A percentile compares a stretch with the other conserved stretches of the same genome.
Conservation (phyloP, 2,888 invertebrate genomes). For the Mactromeris polynyma region DNA sequence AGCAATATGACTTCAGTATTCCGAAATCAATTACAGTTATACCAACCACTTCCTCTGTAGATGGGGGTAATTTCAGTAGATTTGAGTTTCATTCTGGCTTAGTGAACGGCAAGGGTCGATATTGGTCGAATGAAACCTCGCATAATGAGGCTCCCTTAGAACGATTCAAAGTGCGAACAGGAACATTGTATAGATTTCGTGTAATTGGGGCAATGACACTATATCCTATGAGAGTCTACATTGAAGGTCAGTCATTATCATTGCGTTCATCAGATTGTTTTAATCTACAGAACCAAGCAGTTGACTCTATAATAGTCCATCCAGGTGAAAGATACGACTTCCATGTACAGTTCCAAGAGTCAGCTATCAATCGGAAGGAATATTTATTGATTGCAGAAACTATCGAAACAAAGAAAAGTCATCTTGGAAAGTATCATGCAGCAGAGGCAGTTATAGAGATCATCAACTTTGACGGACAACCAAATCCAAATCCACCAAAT, state of each 20-base stretch:
- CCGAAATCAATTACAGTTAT: conserved; percentile 33
- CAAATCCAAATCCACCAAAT: conserved; percentile 39
- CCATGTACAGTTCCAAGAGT: conserved; percentile 12
- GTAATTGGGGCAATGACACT: conserved; percentile 43
- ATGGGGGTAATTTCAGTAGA: conserved; percentile 53
- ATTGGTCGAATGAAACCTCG: conserved; percentile 47
- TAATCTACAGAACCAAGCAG: conserved; percentile 59
- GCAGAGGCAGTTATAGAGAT: conserved; percentile 69
- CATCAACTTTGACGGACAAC: conserved; percentile 20
- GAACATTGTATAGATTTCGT: conserved; percentile 26
- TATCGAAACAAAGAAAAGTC: conserved; percentile 52
- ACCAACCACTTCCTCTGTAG: conserved; percentile 41
- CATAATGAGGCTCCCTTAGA: conserved; percentile 66
- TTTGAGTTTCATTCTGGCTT: conserved; percentile 69
- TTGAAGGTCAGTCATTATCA: conserved; percentile 26
- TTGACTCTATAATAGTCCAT: conserved; percentile 67
- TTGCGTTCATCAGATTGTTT: conserved; percentile 69
- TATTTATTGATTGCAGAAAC: conserved; percentile 77
- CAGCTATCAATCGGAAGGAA: conserved; percentile 22
- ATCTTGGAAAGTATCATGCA: conserved; percentile 40
- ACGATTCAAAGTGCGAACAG: conserved; percentile 55
- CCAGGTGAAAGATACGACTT: conserved; percentile 76
- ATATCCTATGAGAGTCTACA: conserved; percentile 50
- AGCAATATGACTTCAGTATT: conserved; percentile 50
- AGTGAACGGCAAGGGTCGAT: conserved; percentile 76